A percentile compares a stretch with the other conserved stretches of the same genome.
These are phyloP conservation scores for Drosophila suboccidentalis DNA, from an alignment of 2,888 invertebrate genomes.

Conservation along the genomic window DNA sequence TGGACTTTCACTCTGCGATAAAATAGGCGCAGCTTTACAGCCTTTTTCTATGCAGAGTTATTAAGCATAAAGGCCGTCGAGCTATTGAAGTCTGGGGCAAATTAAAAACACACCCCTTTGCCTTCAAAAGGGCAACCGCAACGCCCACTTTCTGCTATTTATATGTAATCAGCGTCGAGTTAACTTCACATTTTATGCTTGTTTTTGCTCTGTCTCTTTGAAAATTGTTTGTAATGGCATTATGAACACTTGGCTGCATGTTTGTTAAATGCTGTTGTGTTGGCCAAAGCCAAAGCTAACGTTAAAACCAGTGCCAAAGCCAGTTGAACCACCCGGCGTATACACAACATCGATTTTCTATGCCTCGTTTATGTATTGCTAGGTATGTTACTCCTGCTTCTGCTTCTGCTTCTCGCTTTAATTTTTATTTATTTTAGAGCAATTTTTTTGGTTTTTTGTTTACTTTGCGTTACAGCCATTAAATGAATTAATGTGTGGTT, in stretches of 20 bases:
- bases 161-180: conserved; percentile 63
- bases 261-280: conserved; percentile 14
- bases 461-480: conserved; percentile 59
- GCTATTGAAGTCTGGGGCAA: conserved; percentile 56
- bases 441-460: conserved; percentile 36
- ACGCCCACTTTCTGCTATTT: conserved; percentile 58
- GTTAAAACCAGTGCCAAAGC: conserved; percentile 14
- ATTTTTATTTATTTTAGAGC: conserved; percentile 56
- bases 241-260: conserved; percentile 70
- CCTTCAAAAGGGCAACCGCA: neutral
- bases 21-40: conserved; percentile 10
- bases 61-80: conserved; percentile 27
- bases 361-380: conserved; percentile 26
- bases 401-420: conserved; percentile 32
- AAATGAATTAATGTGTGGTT: conserved; percentile 70
- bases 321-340: conserved; percentile 39
- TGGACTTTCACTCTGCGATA: conserved; percentile 11
- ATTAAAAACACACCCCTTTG: conserved; percentile 36
- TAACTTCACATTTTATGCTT: conserved; percentile 49
- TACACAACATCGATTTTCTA: conserved; percentile 56
- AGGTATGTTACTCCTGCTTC: neutral
- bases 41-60: conserved; percentile 29
- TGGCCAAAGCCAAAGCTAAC: conserved; percentile 26
- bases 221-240: conserved; percentile 70
- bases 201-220: conserved; percentile 52